A percentile compares a stretch with the other conserved stretches of the same genome.
phyloP scores from a whole-genome alignment of 2,113 vertebrate genomes.

The Tenrec ecaudatus region DNA sequence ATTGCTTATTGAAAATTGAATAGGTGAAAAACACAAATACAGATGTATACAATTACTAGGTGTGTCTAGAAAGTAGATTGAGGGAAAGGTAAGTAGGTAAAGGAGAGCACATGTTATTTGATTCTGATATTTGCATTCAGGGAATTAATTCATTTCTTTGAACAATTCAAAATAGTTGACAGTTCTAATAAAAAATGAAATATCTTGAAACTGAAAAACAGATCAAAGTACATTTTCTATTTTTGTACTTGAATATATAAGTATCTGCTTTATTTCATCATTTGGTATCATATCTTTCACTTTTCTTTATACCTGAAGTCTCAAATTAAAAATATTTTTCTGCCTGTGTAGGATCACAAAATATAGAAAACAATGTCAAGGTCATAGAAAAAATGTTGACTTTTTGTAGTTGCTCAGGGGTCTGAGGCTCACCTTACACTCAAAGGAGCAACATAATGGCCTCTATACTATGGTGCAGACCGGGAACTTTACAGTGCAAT shows the following conservation, averaged over 20 bases:
- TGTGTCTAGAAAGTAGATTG: not conserved
- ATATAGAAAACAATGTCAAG: not conserved
- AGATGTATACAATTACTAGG: not conserved
- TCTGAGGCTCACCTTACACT: not conserved
- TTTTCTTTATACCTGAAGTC: not conserved
- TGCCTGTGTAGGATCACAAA: not conserved
- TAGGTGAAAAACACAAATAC: not conserved
- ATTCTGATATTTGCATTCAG: constrained; percentile 9
- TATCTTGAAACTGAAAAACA: not conserved
- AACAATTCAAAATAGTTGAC: constrained; percentile 56
- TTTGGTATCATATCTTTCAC: not conserved
- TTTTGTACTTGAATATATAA: not conserved
- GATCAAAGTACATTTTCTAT: not conserved
- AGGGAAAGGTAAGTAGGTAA: not conserved
- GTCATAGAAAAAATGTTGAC: not conserved
- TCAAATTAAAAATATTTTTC: not conserved
- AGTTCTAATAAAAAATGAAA: not conserved
- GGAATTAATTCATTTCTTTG: constrained; percentile 64
- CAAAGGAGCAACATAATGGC: no score
- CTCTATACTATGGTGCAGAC: not conserved
- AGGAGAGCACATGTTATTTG: not conserved
- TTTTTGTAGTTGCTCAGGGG: not conserved
- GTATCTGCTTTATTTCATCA: not conserved
- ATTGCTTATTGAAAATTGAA: not conserved
- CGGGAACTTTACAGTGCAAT: fast-evolving